Evolutionary conservation across 2,888 invertebrate genomes (phyloP).

Genomic region (Luperina nickerlii): DNA sequence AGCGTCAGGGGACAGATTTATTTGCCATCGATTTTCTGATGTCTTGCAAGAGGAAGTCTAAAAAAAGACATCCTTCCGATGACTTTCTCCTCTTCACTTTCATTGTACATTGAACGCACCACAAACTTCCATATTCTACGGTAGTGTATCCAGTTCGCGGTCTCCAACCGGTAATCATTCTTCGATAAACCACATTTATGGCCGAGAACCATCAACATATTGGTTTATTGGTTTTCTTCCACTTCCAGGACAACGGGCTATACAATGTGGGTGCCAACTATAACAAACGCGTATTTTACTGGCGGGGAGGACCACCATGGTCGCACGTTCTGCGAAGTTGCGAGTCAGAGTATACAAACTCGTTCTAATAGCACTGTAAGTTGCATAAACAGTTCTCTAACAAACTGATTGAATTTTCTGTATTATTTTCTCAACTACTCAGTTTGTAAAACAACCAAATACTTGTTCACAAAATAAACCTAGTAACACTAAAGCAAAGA

Average conservation of each 20-base stretch:
- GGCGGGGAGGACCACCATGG: slow-evolving; percentile 72
- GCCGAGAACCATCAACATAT: background rate
- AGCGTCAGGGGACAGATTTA: background rate
- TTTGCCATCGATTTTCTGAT: background rate
- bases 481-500: too few relatives aligned
- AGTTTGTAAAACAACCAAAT: background rate
- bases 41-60: background rate
- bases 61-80: background rate
- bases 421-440: background rate
- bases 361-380: slow-evolving; percentile 54
- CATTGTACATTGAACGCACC: background rate
- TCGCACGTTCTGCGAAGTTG: slow-evolving; percentile 82
- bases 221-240: slow-evolving; percentile 9
- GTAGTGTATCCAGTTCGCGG: background rate
- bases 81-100: background rate
- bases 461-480: background rate
- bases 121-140: background rate
- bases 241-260: slow-evolving; percentile 78
- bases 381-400: background rate
- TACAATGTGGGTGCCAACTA: slow-evolving; percentile 3
- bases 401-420: background rate
- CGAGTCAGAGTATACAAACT: slow-evolving; percentile 73
- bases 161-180: background rate
- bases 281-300: background rate
- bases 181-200: background rate